A percentile compares a stretch with the other conserved stretches of the same genome.
Evolutionary conservation across 2,888 invertebrate genomes (phyloP).

Genomic region (Cactoblastis cactorum): DNA sequence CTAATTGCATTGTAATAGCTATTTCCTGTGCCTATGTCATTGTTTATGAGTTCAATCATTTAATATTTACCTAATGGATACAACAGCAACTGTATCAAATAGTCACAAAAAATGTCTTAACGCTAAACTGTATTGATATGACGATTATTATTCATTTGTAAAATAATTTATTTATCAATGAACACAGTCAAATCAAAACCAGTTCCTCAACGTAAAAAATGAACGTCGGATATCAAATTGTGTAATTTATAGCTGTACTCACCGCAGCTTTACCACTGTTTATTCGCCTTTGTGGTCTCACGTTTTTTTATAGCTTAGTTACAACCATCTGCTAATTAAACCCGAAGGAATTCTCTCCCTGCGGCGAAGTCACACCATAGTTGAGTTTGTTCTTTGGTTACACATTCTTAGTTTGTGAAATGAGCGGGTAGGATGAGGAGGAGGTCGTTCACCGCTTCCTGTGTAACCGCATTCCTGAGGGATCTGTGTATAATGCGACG

Average conservation of each 20-base stretch:
- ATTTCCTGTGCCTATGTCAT: conserved; percentile 42
- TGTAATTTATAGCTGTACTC: not conserved
- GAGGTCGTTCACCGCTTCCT: conserved; percentile 53
- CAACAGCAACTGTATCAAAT: too few relatives aligned
- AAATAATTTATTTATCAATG: not conserved
- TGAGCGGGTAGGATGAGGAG: conserved; percentile 19
- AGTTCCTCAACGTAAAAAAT: not conserved
- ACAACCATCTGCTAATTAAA: conserved; percentile 5
- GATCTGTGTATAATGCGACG: conserved; percentile 32
- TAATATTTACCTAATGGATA: too few relatives aligned
- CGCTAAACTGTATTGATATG: not conserved
- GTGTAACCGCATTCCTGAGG: conserved; percentile 63
- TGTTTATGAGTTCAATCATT: conserved; percentile 48
- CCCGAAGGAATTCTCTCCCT: conserved; percentile 2
- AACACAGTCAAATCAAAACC: not conserved
- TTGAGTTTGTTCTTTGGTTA: conserved; percentile 9
- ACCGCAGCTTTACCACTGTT: not conserved
- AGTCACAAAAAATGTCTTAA: not conserved
- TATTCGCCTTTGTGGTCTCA: conserved; percentile 4
- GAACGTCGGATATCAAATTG: not conserved
- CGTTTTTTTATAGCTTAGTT: not conserved
- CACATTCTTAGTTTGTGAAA: conserved; percentile 18
- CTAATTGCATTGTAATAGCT: conserved; percentile 39
- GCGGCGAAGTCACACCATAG: conserved; percentile 9
- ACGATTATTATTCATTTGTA: not conserved